Conservation (phyloP, 2,888 invertebrate species). For the Epiblema foenella region DNA sequence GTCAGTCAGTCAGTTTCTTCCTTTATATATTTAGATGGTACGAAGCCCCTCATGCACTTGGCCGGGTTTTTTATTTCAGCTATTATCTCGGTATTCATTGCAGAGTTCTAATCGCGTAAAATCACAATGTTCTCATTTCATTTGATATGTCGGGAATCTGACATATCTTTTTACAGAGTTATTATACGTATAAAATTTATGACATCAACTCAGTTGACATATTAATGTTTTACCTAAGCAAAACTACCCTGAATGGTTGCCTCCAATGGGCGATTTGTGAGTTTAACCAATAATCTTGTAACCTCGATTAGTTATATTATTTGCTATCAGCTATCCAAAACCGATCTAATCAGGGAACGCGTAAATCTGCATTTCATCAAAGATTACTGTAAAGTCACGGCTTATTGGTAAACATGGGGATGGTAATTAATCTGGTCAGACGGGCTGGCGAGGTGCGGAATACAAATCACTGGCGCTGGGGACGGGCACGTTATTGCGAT, state of each 20-base stretch:
- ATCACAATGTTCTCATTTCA: background rate
- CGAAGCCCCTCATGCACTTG: too few relatives aligned
- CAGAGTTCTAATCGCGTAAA: too few relatives aligned
- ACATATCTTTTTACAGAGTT: background rate
- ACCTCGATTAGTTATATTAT: background rate
- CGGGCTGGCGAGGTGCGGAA: conserved; percentile 73
- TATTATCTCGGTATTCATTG: background rate
- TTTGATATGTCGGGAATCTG: background rate
- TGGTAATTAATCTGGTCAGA: conserved; percentile 83
- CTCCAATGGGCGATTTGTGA: too few relatives aligned
- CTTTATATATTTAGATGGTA: too few relatives aligned
- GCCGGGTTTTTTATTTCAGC: too few relatives aligned
- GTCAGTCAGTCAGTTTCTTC: too few relatives aligned
- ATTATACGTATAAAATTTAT: too few relatives aligned
- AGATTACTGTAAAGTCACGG: conserved; percentile 72
- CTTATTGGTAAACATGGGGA: conserved; percentile 81
- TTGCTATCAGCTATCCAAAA: background rate
- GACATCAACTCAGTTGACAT: too few relatives aligned
- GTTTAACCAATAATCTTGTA: too few relatives aligned
- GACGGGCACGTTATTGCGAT: conserved; percentile 33
- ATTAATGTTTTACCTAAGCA: too few relatives aligned
- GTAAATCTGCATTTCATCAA: conserved; percentile 49
- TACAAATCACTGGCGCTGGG: conserved; percentile 70
- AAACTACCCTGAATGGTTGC: too few relatives aligned
- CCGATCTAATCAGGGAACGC: background rate